Percentiles rank a stretch among this genome's conserved stretches.
Evolutionary conservation across 2,113 vertebrate genomes (phyloP).

Genomic region (Zosterops lateralis): DNA sequence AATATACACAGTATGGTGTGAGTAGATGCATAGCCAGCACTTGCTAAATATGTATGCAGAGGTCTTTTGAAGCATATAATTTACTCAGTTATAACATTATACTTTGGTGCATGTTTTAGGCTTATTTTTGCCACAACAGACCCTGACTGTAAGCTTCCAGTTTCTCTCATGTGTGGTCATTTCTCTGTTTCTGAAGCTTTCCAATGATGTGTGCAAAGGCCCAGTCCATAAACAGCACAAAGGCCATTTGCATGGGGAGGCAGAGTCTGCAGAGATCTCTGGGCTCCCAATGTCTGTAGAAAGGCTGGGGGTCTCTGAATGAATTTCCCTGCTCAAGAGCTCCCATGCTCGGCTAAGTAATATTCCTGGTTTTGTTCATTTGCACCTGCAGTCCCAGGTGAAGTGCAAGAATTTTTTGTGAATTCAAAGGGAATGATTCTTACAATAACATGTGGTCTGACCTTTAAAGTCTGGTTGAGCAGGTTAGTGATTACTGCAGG

Average conservation of each 20-base stretch:
- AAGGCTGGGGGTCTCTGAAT: not conserved
- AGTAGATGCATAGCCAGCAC: not conserved
- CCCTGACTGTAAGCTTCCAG: not conserved
- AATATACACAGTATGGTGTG: not conserved
- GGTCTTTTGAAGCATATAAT: slow-evolving; percentile 45
- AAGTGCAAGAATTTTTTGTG: not conserved
- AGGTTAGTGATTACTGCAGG: not conserved
- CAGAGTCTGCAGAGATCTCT: not conserved
- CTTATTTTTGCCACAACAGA: not conserved
- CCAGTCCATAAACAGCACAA: not conserved
- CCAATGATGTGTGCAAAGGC: not conserved
- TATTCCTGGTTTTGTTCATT: not conserved
- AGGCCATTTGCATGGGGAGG: not conserved
- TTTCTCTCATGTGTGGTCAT: not conserved
- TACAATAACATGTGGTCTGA: not conserved
- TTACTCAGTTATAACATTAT: slow-evolving; percentile 10
- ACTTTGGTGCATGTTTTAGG: not conserved
- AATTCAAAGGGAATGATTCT: not conserved
- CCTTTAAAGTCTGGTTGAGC: not conserved
- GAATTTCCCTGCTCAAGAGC: not conserved
- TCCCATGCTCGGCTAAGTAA: not conserved
- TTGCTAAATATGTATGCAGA: slow-evolving; percentile 4
- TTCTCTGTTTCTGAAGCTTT: not conserved
- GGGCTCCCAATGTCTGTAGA: rapidly evolving
- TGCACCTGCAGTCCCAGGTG: not conserved